Base-by-base conservation (phyloP, 1,140 invertebrate genomes). In the Ips nitidus region DNA sequence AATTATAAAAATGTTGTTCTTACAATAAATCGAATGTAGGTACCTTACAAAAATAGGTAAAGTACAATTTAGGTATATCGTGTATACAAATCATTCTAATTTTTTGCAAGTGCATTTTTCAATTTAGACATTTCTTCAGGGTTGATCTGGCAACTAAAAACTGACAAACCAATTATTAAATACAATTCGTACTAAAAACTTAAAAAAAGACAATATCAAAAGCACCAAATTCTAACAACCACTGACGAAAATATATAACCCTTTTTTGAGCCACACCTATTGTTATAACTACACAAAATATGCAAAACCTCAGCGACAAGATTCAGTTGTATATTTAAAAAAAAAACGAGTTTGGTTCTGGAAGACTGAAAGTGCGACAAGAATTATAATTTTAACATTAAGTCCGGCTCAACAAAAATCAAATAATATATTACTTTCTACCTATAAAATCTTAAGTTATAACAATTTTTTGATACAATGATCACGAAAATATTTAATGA, bases 1-100 rank as follows among this genome's bases (percentile, higher is more conserved):
- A 68, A 68, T 60, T 68, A 68, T 68, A 68, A 68, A 68, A 68
- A 68, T 52, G 43, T 57, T 60, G 56, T 60, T 60, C 66, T 68
- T 68, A 60, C 45, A 68, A 57, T 56, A 66, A 52, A 57, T 57
- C 47, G 52, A 66, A 66, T 66, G 53, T 22, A 22, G 22, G 22
- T 55, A 66, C 64, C 52, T 66, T 66, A 66, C 53, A 66, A 66
- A 66, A 66, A 66, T 66, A 8, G 45, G 45, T 50, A 57, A 66
- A 66, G 55, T 66, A 66, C 52, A 45, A 55, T 66, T 66, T 22
- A 41, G 64, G 55, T 66, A 66, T 57, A 66, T 39, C 37, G 53
- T 56, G 64, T 66, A 57, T 55, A 66, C 41, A 66, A 66, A 66
- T 57, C 52, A 36, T 45, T 40, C 47, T 64, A 53, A 53, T 53